Evolutionary conservation across 2,797 vertebrate genomes (phyloP).

Genomic region (Linurgus olivaceus): DNA sequence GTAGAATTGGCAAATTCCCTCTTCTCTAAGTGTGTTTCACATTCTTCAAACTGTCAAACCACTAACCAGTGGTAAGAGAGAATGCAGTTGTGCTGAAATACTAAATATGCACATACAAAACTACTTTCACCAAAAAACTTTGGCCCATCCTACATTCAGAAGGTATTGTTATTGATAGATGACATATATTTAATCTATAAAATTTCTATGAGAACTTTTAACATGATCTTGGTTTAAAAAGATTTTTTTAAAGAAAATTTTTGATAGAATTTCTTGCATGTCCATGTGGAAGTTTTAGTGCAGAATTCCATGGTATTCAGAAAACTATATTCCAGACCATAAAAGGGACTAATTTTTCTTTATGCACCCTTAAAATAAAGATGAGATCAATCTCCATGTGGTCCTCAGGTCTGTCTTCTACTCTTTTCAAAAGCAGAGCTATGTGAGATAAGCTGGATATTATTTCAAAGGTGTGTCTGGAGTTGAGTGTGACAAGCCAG

Average conservation of each 20-base stretch:
- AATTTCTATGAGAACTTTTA: not conserved
- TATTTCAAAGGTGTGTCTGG: not conserved
- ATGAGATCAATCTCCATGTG: not conserved
- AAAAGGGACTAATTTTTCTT: not conserved
- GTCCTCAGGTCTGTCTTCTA: not conserved
- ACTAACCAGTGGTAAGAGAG: not conserved
- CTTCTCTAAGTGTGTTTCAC: not conserved
- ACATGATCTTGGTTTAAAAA: not conserved
- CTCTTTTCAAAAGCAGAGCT: not conserved
- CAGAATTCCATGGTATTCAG: not conserved
- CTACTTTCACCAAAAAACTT: not conserved
- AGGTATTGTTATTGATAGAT: not conserved
- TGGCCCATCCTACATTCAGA: not conserved
- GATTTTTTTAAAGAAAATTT: rapidly evolving
- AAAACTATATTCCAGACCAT: not conserved
- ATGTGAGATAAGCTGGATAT: not conserved
- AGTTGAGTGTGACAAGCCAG: not conserved
- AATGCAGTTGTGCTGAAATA: not conserved
- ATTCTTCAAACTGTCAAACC: not conserved
- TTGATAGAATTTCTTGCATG: not conserved
- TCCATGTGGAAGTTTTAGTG: not conserved
- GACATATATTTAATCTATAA: not conserved
- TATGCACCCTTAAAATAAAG: not conserved
- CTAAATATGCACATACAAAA: not conserved
- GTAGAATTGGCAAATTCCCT: not conserved